These are phyloP conservation scores for Acrocephalus kingi DNA, from an alignment of 2,113 vertebrate species.

Conservation along the genomic window DNA sequence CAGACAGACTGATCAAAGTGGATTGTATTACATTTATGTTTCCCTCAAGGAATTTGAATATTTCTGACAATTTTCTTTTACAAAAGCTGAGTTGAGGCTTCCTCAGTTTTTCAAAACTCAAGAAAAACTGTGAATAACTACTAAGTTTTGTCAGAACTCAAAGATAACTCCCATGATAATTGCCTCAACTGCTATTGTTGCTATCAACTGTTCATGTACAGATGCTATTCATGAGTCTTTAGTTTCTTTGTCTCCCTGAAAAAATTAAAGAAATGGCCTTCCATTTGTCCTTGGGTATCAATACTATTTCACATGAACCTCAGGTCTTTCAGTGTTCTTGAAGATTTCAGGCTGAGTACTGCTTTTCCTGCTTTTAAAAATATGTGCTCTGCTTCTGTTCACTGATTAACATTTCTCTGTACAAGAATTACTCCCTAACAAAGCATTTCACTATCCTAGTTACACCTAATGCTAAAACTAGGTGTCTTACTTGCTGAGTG, in stretches of 20 bases:
- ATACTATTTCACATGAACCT: accelerated
- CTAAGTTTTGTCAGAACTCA: neutral
- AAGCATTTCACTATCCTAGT: neutral
- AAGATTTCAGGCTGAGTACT: neutral
- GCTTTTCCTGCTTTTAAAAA: neutral
- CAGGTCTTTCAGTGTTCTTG: neutral
- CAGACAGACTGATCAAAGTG: neutral
- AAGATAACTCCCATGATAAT: neutral
- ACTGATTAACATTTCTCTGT: neutral
- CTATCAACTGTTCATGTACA: neutral
- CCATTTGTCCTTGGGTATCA: neutral
- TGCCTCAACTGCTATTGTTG: neutral
- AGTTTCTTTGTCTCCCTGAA: neutral
- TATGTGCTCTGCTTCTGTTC: neutral
- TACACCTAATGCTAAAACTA: neutral
- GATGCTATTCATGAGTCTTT: neutral
- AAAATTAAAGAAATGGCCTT: neutral
- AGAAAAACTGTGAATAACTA: neutral
- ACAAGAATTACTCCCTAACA: neutral
- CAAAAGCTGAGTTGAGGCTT: neutral
- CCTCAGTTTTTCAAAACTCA: neutral
- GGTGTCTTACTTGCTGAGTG: neutral
- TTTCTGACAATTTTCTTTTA: neutral
- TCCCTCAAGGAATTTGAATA: neutral
- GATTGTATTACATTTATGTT: neutral